Evolutionary conservation across 2,888 invertebrate genomes (phyloP).

Genomic region (Drosophila cracens): DNA sequence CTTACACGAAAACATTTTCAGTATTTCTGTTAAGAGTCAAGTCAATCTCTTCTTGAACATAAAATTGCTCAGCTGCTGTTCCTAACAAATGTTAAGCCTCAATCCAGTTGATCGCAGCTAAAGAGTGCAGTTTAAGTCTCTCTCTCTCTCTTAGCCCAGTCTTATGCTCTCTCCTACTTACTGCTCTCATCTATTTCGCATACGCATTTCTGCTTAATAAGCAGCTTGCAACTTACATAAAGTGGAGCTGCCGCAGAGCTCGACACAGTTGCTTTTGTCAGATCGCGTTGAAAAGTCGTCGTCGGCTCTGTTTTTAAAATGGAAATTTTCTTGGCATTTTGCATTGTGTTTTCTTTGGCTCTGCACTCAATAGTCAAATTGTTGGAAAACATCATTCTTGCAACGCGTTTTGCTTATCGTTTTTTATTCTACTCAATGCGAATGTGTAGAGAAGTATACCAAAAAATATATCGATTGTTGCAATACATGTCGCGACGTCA

Average conservation of each 20-base stretch:
- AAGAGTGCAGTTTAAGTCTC: background rate
- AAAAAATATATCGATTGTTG: conserved; percentile 1
- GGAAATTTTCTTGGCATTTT: conserved; percentile 1
- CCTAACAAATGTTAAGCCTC: background rate
- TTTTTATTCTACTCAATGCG: background rate
- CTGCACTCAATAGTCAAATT: background rate
- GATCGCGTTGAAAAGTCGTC: background rate
- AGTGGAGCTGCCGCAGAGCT: background rate
- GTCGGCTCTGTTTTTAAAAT: conserved; percentile 6
- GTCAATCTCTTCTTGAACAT: background rate
- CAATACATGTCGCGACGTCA: background rate
- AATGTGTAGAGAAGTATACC: background rate
- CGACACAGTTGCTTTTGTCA: conserved; percentile 5
- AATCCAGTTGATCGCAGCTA: background rate
- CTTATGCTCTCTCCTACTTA: background rate
- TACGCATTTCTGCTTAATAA: background rate
- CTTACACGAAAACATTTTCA: background rate
- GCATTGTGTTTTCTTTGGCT: conserved; percentile 3
- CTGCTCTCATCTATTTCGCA: background rate
- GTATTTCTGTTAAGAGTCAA: background rate
- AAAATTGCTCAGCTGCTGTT: background rate
- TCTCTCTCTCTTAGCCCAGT: background rate
- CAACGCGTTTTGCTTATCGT: background rate
- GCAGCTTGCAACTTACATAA: background rate
- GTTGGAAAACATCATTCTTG: background rate